A percentile compares a stretch with the other conserved stretches of the same genome.
These are phyloP conservation scores for Platerodrilus igneus DNA, from an alignment of 2,888 invertebrate genomes.

Conservation along the genomic window DNA sequence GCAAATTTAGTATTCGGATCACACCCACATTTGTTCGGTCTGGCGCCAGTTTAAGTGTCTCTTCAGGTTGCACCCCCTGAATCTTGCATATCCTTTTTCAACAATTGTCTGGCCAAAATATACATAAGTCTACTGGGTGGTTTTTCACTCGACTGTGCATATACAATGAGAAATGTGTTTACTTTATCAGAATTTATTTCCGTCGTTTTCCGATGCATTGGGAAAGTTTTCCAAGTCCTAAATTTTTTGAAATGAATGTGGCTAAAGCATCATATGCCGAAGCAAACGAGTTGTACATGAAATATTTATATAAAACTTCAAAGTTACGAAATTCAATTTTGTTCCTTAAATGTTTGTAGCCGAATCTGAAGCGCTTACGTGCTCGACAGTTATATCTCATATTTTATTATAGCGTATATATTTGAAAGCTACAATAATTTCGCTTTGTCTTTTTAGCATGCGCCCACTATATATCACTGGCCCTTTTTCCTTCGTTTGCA, in stretches of 20 bases:
- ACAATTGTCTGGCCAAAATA: slow-evolving; percentile 28
- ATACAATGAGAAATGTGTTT: slow-evolving; percentile 34
- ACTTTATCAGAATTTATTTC: slow-evolving; percentile 27
- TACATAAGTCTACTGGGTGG: slow-evolving; percentile 29
- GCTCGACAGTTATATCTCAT: slow-evolving; percentile 29
- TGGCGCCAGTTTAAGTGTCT: slow-evolving; percentile 17
- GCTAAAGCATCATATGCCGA: slow-evolving; percentile 27
- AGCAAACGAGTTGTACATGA: slow-evolving; percentile 31
- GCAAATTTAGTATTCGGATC: slow-evolving; percentile 20
- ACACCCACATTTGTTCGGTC: slow-evolving; percentile 14
- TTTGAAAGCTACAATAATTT: slow-evolving; percentile 28
- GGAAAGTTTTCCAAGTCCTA: slow-evolving; percentile 23
- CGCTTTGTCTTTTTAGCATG: slow-evolving; percentile 31
- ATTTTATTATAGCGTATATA: slow-evolving; percentile 29
- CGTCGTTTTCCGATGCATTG: slow-evolving; percentile 15
- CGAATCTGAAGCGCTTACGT: slow-evolving; percentile 28
- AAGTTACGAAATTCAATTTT: slow-evolving; percentile 32
- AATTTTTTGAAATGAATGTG: slow-evolving; percentile 26
- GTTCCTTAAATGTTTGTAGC: slow-evolving; percentile 30
- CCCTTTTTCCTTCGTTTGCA: slow-evolving; percentile 20
- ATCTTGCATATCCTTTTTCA: slow-evolving; percentile 25
- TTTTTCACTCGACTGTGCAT: slow-evolving; percentile 30
- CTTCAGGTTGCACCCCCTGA: slow-evolving; percentile 16
- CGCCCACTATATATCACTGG: slow-evolving; percentile 25
- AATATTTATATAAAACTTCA: slow-evolving; percentile 31